Percentiles rank a stretch among this genome's conserved stretches.
Evolutionary conservation across 2,797 vertebrate species (phyloP).

Genomic region (Anniella stebbinsi): DNA sequence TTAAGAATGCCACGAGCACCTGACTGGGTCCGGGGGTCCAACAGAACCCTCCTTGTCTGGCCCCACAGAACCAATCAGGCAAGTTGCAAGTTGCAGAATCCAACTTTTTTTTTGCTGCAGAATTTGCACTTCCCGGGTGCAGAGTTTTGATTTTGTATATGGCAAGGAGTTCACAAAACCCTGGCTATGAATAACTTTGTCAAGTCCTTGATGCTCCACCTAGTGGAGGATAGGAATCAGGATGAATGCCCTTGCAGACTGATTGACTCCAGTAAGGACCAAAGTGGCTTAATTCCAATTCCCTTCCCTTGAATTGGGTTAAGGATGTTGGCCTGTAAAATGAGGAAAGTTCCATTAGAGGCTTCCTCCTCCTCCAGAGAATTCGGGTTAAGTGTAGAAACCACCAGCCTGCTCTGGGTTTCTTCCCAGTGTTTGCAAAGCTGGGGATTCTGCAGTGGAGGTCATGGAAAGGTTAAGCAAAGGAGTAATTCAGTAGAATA

Average conservation of each 20-base stretch:
- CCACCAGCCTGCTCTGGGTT: not conserved
- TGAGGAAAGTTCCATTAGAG: not conserved
- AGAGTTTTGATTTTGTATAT: not conserved
- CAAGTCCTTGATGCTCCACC: not conserved
- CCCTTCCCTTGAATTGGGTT: conserved; percentile 2
- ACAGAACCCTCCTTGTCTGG: too few species aligned
- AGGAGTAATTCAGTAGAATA: conserved; percentile 41
- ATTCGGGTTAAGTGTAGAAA: conserved; percentile 40
- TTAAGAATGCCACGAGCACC: too few species aligned
- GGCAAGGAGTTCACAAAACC: not conserved
- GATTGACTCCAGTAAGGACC: conserved; percentile 1
- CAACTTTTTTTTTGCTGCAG: not conserved
- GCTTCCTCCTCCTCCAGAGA: conserved; percentile 13
- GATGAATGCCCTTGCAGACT: not conserved
- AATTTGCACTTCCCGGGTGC: not conserved
- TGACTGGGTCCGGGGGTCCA: too few species aligned
- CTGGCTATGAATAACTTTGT: not conserved
- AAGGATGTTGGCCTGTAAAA: not conserved
- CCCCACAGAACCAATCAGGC: too few species aligned
- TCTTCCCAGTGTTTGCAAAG: conserved; percentile 37
- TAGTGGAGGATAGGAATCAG: not conserved
- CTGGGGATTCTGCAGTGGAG: not conserved
- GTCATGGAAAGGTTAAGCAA: conserved; percentile 22
- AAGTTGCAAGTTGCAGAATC: not conserved
- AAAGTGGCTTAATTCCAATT: conserved; percentile 59